A percentile compares a stretch with the other conserved stretches of the same genome.
Conservation (phyloP, 2,113 vertebrate species). For the Athene cunicularia region DNA sequence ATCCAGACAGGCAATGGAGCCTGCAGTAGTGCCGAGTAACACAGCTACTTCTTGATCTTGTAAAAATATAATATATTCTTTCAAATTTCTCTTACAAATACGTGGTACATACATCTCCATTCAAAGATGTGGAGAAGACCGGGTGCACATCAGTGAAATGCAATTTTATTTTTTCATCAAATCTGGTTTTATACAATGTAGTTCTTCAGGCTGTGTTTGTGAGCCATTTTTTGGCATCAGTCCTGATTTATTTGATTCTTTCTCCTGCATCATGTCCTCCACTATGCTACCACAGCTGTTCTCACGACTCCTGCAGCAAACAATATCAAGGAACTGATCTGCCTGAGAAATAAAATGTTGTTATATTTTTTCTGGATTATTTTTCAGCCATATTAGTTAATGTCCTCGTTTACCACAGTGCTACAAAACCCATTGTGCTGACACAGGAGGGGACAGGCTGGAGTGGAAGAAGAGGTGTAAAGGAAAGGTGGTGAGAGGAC, state of each 20-base stretch:
- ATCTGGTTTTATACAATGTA: neutral
- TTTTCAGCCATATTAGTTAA: neutral
- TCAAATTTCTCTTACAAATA: neutral
- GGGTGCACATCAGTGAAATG: neutral
- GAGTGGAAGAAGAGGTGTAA: neutral
- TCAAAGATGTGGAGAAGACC: neutral
- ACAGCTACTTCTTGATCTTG: neutral
- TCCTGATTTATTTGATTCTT: neutral
- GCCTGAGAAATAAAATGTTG: neutral
- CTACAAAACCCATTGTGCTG: neutral
- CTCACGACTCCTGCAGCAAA: neutral
- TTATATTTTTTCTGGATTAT: neutral
- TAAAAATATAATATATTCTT: neutral
- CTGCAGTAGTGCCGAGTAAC: neutral
- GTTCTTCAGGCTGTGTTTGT: neutral
- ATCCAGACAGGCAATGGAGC: neutral
- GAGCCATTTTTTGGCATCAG: neutral
- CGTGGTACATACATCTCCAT: neutral
- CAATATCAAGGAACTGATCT: neutral
- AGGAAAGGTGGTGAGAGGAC: neutral
- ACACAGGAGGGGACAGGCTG: neutral
- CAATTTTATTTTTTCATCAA: neutral
- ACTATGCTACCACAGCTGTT: neutral
- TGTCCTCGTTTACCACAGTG: neutral
- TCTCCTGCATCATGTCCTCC: neutral